Evolutionary conservation across 2,797 vertebrate genomes (phyloP), one percentile per base, ranked within the genome.

Genomic region (Halcyon chelicuti): DNA sequence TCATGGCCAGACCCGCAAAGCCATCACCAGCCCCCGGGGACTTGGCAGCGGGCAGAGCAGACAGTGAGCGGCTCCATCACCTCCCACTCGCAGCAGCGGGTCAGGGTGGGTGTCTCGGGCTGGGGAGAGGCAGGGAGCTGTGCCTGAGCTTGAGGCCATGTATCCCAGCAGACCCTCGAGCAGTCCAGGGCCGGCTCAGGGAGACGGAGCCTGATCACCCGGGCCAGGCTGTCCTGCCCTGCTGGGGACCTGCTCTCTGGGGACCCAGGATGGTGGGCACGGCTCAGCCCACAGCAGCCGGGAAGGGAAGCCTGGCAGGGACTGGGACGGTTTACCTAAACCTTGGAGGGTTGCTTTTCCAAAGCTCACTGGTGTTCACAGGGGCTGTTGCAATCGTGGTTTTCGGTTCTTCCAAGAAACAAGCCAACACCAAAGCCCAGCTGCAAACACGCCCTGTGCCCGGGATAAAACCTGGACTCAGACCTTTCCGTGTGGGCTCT

Each of bases 41-140:
- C 40, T 22, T 6, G 47, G 83, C 73, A 21, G 31, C 63, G 5
- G 68, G 46, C 51, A 6, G 26, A 51, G 31, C 5, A 22, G 14
- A 3, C 0, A 2, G 28, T 44, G 72, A 37, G 29, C 1, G 0
- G 12, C 37, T 29, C 70, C 15, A 0, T 28, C 31, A 0, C 31
- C 18, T 2, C 72, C 26, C 5, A 2, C 22, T 22, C 1, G 1
- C 68, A 28, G 57, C 23, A 23, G 42, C 25, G 0, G 49, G 55
- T 7, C 68, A 40, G 33, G 25, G 62, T 62, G 54, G 12, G n/a
- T n/a, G 14, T 28, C 17, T 39, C 8, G 0, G 49, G 10, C 22
- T 66, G 66, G 35, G 39, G 39, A 46, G 49, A 42, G 25, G 33
- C 26, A 31, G 13, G 60, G 60, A 63, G 55, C 33, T 55, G 29